These are phyloP conservation scores for Vultur gryphus DNA, from an alignment of 2,797 vertebrate genomes.

Conservation along the genomic window DNA sequence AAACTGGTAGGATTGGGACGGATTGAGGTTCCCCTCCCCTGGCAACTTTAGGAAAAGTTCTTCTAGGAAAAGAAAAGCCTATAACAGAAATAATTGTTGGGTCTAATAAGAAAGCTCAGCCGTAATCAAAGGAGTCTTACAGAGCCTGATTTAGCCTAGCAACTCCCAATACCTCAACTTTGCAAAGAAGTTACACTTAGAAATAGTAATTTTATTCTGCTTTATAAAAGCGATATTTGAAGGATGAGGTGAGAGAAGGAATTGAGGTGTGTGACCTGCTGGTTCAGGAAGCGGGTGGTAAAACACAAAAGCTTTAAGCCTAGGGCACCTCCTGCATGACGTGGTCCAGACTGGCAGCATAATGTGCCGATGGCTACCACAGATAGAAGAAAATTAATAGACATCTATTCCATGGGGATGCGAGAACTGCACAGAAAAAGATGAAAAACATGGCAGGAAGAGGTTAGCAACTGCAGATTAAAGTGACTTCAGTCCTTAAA, in stretches of 20 bases:
- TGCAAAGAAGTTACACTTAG: neutral
- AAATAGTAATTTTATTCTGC: neutral
- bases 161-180: neutral
- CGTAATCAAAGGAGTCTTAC: neutral
- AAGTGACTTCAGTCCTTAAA: neutral
- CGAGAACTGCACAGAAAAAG: neutral
- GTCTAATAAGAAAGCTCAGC: neutral
- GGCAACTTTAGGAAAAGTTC: too few relatives aligned
- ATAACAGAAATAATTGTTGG: neutral
- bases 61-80: neutral
- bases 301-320: neutral
- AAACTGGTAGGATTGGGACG: too few relatives aligned
- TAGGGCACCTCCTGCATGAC: neutral
- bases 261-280: neutral
- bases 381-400: neutral
- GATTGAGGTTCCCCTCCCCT: too few relatives aligned
- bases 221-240: neutral
- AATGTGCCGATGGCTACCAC: neutral
- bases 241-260: neutral
- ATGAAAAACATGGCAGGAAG: neutral
- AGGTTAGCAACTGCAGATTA: neutral
- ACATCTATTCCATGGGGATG: neutral
- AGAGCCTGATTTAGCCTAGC: neutral
- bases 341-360: fast-evolving
- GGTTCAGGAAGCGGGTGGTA: neutral